phyloP scores from a whole-genome alignment of 2,113 vertebrate genomes.

The Rattus norvegicus region GRCr8 NC_086031.1:24454001-24454500 shows the following conservation, averaged over 20 bases:
- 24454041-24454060: neutral
- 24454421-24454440: neutral
- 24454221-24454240: fast-evolving
- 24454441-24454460: fast-evolving
- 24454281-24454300: neutral
- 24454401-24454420: neutral
- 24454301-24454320: neutral
- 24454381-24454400: neutral
- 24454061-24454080: neutral
- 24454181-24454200: neutral
- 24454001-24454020: too few relatives aligned
- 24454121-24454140: neutral
- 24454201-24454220: neutral
- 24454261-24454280: neutral
- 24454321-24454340: too few relatives aligned
- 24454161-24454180: neutral
- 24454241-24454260: too few relatives aligned
- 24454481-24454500: neutral
- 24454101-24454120: neutral
- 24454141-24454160: neutral
- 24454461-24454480: neutral
- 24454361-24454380: neutral
- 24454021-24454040: neutral
- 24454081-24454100: neutral
- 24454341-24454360: neutral